phyloP scores from a whole-genome alignment of 2,113 vertebrate species.

The Aptenodytes forsteri region DNA sequence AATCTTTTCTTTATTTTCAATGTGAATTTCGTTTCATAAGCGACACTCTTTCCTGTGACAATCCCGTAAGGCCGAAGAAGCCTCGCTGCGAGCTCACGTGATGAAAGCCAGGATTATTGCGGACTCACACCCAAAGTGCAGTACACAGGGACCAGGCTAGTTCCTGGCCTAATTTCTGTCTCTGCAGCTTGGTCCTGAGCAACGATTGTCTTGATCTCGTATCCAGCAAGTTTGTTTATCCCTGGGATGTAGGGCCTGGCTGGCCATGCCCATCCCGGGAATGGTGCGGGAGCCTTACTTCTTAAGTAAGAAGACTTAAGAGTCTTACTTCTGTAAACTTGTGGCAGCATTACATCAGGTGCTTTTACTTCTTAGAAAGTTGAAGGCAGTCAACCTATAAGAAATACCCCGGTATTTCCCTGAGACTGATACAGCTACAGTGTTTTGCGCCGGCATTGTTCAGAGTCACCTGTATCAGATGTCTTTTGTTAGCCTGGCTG shows the following conservation, averaged over 20 bases:
- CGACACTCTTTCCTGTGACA: not conserved
- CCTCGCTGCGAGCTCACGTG: rapidly evolving
- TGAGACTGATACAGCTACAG: not conserved
- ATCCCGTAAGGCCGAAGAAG: not conserved
- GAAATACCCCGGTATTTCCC: not conserved
- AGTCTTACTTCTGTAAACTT: not conserved
- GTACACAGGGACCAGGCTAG: not conserved
- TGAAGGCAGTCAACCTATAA: not conserved
- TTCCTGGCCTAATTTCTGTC: not conserved
- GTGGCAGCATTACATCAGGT: not conserved
- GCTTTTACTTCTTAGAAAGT: not conserved
- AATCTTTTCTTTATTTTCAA: not conserved
- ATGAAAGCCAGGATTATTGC: not conserved
- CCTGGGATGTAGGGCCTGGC: not conserved
- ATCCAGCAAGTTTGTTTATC: not conserved
- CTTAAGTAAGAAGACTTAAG: too few relatives aligned
- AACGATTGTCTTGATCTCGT: not conserved
- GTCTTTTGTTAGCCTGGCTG: not conserved
- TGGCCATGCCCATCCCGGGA: not conserved
- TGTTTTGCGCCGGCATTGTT: not conserved
- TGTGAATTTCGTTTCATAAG: not conserved
- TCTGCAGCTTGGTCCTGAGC: not conserved
- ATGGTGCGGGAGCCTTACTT: not conserved
- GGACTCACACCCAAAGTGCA: not conserved
- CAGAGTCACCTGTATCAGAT: not conserved